Percentiles rank a stretch among this genome's conserved stretches.
Evolutionary conservation across 2,113 vertebrate genomes (phyloP).

Genomic region (Pterocles gutturalis): DNA sequence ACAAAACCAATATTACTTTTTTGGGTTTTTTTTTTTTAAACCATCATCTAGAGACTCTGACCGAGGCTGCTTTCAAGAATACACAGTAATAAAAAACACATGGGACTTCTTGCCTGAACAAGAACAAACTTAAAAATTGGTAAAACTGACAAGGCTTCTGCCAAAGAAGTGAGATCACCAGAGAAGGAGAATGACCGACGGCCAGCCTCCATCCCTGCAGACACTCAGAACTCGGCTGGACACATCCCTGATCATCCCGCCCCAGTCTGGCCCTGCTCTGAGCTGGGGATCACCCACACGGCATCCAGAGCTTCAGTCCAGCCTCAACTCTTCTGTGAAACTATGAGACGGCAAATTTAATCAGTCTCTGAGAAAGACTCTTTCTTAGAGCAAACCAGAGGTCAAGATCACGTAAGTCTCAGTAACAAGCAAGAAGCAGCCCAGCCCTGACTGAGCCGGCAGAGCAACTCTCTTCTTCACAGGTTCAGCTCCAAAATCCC

Average conservation of each 20-base stretch:
- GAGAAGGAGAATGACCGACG: accelerated
- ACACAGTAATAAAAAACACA: background rate
- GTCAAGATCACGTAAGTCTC: accelerated
- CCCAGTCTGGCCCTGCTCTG: background rate
- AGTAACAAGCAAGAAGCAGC: accelerated
- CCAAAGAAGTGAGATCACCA: background rate
- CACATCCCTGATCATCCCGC: background rate
- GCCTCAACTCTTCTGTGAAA: background rate
- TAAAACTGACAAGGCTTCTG: background rate
- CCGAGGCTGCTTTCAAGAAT: accelerated
- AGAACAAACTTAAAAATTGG: background rate
- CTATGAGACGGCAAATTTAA: background rate
- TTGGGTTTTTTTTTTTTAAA: background rate
- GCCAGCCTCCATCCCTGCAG: background rate
- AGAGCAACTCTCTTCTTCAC: background rate
- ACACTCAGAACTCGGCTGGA: accelerated
- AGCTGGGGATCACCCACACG: accelerated
- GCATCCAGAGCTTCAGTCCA: background rate
- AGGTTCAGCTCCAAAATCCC: background rate
- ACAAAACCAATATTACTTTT: background rate
- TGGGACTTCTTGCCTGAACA: background rate
- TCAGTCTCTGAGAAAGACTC: background rate
- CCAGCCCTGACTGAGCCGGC: background rate
- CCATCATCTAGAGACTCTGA: background rate
- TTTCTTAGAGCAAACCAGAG: background rate